Evolutionary conservation across 2,888 invertebrate species (phyloP), one percentile per base, ranked within the genome.

Genomic region (Odontocolon sp.): DNA sequence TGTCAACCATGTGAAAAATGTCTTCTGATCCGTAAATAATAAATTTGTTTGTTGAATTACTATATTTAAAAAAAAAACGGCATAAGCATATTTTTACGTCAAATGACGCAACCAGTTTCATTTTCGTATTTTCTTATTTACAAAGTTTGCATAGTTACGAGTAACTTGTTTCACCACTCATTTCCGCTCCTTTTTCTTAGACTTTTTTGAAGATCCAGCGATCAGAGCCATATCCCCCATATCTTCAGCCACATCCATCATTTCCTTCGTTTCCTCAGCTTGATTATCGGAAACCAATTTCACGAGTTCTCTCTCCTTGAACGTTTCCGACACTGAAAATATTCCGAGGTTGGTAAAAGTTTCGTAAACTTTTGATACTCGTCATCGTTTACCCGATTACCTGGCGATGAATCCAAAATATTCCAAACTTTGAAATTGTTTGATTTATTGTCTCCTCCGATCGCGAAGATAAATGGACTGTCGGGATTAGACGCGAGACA

Each of bases 361-460:
- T 57, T 57, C 11, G 11, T 21, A 47, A 40, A 67, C 0, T 14
- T 50, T 8, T 6, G 14, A 36, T 52, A 26, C 8, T 36, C 3
- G 16, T 6, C 9, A n/a, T 28, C 18, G 3, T 40, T 9, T 18
- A 40, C 5, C 3, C 14, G 3, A 87, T 87, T 85, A 95, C 95
- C 93, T 82, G 92, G 90, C 47, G 93, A 92, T 83, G 91, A 92
- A 80, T 91, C 90, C 31, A 91, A 90, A 36, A 95, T 91, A 90
- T 96, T 93, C 81, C 93, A 91, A 11, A 96, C 92, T 79, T 94
- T 93, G 78, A 95, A 94, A 89, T 94, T 95, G 86, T 95, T 92
- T 63, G 94, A 93, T 84, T 95, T 95, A 87, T 96, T 95, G 88
- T 97, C 96, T 0, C 98, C 98, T 40, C 98, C 98, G 64, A 95